Evolutionary conservation across 1,140 invertebrate genomes (phyloP), one percentile per base, ranked within the genome.

Genomic region (Spodoptera frugiperda): DNA sequence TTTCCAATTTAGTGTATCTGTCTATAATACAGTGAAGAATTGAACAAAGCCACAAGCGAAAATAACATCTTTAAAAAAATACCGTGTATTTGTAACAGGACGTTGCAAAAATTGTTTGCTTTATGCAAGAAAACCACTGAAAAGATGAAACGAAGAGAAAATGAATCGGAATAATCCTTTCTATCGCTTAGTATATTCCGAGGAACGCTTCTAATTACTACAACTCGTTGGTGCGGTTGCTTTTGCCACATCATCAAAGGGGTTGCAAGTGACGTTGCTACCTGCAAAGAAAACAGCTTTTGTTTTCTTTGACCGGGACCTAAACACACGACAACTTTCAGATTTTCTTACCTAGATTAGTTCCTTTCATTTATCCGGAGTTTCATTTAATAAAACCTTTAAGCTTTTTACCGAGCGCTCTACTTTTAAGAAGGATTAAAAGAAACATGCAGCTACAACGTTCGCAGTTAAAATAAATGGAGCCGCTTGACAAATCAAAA

Each of bases 401-500:
- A 63, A 44, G 33, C 61, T 21, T 48, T 65, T 48, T 49, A 61
- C 8, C 15, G 6, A 61, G n/a, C 14, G 14, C 3, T 3, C 5
- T 14, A 11, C 6, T 12, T 25, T 4, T 4, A n/a, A 67, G 46
- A 4, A 39, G 44, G 11, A 48, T 25, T 67, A 25, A 67, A 67
- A 25, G 19, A 67, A 49, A 67, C 19, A 67, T 21, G 44, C 12
- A 61, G 44, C 30, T 39, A 61, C 33, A 19, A 63, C 2, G 17
- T 63, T 63, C 15, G 46, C 49, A 70, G 21, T 53, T 39, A 54
- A 53, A 57, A 48, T 55, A 74, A 74, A 48, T 74, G 21, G 53
- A 30, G n/a, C n/a, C 19, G 21, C 46, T 61, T 59, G 82, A 88
- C 88, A 89, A 90, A 90, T 90, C 89, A 90, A 84, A 83, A 80